Evolutionary conservation across 92 coral and sea anemone genomes (phyloP).

Genomic region (Bergia sp.): DNA sequence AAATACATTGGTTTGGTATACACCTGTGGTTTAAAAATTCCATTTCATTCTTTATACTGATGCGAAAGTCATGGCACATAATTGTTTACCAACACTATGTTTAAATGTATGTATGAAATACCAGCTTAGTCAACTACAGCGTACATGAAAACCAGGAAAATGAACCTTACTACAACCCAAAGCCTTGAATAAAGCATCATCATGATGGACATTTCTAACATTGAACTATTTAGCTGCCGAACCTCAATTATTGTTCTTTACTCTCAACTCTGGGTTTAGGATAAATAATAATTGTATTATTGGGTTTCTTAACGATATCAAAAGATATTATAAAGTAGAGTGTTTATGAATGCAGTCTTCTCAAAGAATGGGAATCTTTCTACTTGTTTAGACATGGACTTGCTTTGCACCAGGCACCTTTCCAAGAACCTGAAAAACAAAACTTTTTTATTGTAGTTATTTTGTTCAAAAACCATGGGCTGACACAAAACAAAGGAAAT

Average conservation of each 20-base stretch:
- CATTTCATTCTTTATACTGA: not conserved
- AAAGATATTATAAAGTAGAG: not conserved
- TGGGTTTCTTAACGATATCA: not conserved
- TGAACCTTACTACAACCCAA: not conserved
- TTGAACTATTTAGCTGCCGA: not conserved
- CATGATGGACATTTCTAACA: not conserved
- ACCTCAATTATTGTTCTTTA: not conserved
- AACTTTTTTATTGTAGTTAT: not conserved
- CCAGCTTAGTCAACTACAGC: not conserved
- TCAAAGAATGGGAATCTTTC: not conserved
- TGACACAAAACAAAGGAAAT: not conserved
- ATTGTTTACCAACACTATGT: too few species aligned
- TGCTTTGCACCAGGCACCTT: slow-evolving; percentile 89
- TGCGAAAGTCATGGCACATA: not conserved
- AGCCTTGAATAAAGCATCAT: not conserved
- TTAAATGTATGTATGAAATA: not conserved
- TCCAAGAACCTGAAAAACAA: slow-evolving; percentile 71
- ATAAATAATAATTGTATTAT: not conserved
- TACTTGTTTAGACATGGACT: slow-evolving; percentile 23
- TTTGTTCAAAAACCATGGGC: not conserved
- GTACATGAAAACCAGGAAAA: not conserved
- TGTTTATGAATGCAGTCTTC: not conserved
- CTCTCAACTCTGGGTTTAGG: not conserved
- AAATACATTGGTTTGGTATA: not conserved
- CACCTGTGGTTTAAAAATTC: not conserved